phyloP scores from a whole-genome alignment of 2,797 vertebrate species.

The Urocyon cinereoargenteus region DNA sequence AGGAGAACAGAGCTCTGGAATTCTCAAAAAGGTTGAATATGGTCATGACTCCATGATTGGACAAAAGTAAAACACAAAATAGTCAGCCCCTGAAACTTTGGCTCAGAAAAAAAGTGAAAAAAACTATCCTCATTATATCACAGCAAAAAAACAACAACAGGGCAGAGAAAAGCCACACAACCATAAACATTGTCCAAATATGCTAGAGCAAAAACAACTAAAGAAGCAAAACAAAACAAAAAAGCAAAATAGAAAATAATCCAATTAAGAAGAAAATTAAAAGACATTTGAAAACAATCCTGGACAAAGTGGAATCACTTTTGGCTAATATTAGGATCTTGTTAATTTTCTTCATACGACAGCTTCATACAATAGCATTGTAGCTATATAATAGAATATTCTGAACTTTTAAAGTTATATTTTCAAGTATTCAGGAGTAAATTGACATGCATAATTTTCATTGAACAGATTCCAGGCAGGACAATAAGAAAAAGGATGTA shows the following conservation, averaged over 20 bases:
- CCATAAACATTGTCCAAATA: neutral
- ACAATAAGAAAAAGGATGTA: neutral
- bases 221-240: conserved; percentile 51
- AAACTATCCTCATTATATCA: neutral
- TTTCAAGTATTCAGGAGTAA: conserved; percentile 14
- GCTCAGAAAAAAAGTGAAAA: neutral
- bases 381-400: neutral
- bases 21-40: neutral
- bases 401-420: conserved; percentile 23
- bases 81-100: neutral
- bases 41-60: neutral
- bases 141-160: neutral
- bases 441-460: conserved; percentile 7
- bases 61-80: conserved; percentile 31
- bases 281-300: conserved; percentile 13
- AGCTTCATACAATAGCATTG: neutral
- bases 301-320: conserved; percentile 1
- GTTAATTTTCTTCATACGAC: neutral
- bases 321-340: conserved; percentile 14
- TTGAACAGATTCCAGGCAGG: neutral
- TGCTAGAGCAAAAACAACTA: conserved; percentile 26
- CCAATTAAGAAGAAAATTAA: neutral
- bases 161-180: neutral
- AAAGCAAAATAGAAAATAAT: neutral
- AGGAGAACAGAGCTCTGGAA: neutral